Evolutionary conservation across 1,140 invertebrate species (phyloP), one percentile per base, ranked within the genome.

Genomic region (Aphaenogaster ashmeadi): DNA sequence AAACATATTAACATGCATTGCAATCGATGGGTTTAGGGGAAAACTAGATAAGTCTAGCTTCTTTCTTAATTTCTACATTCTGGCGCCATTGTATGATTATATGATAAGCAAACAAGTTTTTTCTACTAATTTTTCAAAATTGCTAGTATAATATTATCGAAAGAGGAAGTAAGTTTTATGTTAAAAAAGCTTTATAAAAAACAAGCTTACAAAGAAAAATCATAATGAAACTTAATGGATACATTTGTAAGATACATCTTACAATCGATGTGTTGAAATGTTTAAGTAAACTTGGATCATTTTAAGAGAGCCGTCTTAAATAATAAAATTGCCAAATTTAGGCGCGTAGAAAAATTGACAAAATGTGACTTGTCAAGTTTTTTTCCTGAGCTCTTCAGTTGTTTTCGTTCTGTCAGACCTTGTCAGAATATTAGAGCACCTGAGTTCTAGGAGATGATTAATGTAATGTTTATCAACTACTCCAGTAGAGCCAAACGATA

Each of bases 1-100:
- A 64, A 89, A 91, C 79, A 88, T 87, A 62, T 91, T 90, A 89
- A 91, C 88, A 91, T 89, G 87, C 87, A 79, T 88, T 66, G 13
- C 80, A 75, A 47, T 75, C 56, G 80, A 75, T 50, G 69, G 54
- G 67, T 62, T 36, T 18, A 62, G 27, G 36, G 1, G n/a, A 84
- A 38, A 60, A 83, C 18, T 8, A 3, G 54, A 58, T 27, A 9
- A 74, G 54, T 75, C 13, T 15, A 11, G 18, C 0, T 84, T 18
- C n/a, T 58, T 27, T 7, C 2, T 56, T 15, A 56, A 33, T 36
- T 13, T 69, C 1, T 9, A 15, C 9, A 60, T 62, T 44, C 21
- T 8, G 36, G 58, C 13, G 5, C 1, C 18, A 36, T 54, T 74
- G 6, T 27, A 27, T 69, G 4, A 75, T 58, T 0, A 13, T 3